Percentiles rank a stretch among this genome's conserved stretches.
Evolutionary conservation across 2,888 invertebrate species (phyloP).

Genomic region (Hypolimnas misippus): DNA sequence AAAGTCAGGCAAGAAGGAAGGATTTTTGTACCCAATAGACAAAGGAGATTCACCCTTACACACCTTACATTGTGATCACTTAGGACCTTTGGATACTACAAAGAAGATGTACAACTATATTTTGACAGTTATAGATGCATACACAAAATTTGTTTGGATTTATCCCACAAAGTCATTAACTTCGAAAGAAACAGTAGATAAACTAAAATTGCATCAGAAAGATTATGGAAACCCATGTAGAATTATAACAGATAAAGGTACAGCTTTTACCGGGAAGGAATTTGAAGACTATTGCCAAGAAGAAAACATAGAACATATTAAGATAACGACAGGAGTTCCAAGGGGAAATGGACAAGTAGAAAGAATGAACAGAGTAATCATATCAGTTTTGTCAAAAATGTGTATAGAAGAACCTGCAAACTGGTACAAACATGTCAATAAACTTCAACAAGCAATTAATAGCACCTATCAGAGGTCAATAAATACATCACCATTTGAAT

Average conservation of each 20-base stretch:
- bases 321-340: conserved; percentile 25
- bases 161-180: conserved; percentile 51
- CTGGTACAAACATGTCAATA: conserved; percentile 32
- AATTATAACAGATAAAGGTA: conserved; percentile 37
- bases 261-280: conserved; percentile 23
- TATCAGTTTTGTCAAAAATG: conserved; percentile 41
- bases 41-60: conserved; percentile 51
- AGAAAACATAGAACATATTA: conserved; percentile 38
- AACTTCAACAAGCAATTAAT: conserved; percentile 40
- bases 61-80: conserved; percentile 54
- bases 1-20: conserved; percentile 50
- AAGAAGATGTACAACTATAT: conserved; percentile 53
- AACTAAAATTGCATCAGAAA: conserved; percentile 48
- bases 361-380: conserved; percentile 38
- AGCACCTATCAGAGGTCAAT: conserved; percentile 44
- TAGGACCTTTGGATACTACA: conserved; percentile 52
- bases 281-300: conserved; percentile 39
- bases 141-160: conserved; percentile 55
- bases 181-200: conserved; percentile 50
- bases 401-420: conserved; percentile 30
- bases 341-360: conserved; percentile 37
- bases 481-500: conserved; percentile 35
- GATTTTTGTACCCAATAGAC: conserved; percentile 50
- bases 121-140: conserved; percentile 52
- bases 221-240: conserved; percentile 38